Base-by-base conservation (phyloP, 2,113 vertebrate species). In the Cygnus buccinator region DNA sequence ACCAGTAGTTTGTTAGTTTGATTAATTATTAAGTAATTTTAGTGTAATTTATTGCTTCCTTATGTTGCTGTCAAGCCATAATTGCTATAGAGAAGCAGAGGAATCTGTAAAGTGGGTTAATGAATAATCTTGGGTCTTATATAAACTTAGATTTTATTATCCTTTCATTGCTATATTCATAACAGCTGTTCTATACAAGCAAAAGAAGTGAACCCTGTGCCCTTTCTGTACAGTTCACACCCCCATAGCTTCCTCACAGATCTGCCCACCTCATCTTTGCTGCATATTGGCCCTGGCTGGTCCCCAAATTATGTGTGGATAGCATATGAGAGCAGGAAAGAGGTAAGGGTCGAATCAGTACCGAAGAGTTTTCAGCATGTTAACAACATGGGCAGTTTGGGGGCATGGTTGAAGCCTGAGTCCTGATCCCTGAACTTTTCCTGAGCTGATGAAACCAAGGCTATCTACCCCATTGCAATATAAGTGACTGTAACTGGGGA, bases 1-100 rank as follows among this genome's bases (percentile, higher is more conserved):
- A 78, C 78, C 9, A 76, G 67, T 33, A 52, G 15, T 13, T 87
- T 88, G 28, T 33, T 88, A 44, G 12, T 88, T 93, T 88, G 58
- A 90, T 92, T 94, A 77, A 90, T 94, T 90, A 86, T 87, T 61
- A 73, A 61, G 43, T 52, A 26, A 68, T 91, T 94, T 75, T 39
- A 75, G 8, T 50, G 13, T 9, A 39, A 89, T 66, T 86, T 94
- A 92, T 77, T 71, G 7, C 37, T 97, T 84, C 76, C 67, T 83
- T 29, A 4, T 11, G 2, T n/a, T 25, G 72, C 55, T 70, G 55
- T 84, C 76, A 75, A 93, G 41, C 28, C 41, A 78, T 13, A 58
- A 15, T 52, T 2, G 2, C 31, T 78, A 21, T 0, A 67, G 72
- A 19, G 31, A 86, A 84, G 5, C 16, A 62, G 37, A 55, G 68